Conservation (phyloP, 2,797 vertebrate genomes). For the Hozukius guyotensis region DNA sequence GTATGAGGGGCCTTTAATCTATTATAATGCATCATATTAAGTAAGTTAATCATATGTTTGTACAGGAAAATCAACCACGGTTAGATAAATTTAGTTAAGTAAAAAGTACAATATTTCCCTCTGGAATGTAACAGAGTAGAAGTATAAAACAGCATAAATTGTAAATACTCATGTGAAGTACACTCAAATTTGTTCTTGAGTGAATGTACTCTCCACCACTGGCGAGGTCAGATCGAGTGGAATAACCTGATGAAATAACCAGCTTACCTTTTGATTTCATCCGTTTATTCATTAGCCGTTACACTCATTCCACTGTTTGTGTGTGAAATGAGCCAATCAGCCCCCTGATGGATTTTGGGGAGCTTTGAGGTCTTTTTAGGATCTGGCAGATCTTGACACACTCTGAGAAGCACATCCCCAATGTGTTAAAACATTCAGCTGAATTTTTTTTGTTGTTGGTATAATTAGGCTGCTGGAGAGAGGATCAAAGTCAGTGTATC, state of each 20-base stretch:
- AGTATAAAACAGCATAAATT: not conserved
- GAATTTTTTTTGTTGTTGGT: not conserved
- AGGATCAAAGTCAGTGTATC: slow-evolving; percentile 47
- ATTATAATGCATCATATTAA: not conserved
- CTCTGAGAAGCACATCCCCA: not conserved
- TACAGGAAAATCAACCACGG: not conserved
- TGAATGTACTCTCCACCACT: not conserved
- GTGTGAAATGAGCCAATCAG: slow-evolving; percentile 16
- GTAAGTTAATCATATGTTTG: not conserved
- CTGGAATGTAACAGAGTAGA: too few relatives aligned
- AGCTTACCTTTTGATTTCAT: not conserved
- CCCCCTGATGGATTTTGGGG: not conserved
- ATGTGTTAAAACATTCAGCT: slow-evolving; percentile 27
- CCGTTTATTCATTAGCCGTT: not conserved
- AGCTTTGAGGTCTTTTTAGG: slow-evolving; percentile 44
- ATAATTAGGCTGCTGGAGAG: slow-evolving; percentile 49
- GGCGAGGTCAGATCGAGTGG: not conserved
- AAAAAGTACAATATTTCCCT: not conserved
- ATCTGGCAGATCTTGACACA: slow-evolving; percentile 31
- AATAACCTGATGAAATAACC: not conserved
- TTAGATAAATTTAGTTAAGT: not conserved
- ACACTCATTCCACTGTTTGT: not conserved
- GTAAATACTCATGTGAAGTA: not conserved
- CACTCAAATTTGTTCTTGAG: not conserved
- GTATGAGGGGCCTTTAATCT: not conserved